Evolutionary conservation across 2,888 invertebrate species (phyloP).

Genomic region (Hydrotaea diabolus): DNA sequence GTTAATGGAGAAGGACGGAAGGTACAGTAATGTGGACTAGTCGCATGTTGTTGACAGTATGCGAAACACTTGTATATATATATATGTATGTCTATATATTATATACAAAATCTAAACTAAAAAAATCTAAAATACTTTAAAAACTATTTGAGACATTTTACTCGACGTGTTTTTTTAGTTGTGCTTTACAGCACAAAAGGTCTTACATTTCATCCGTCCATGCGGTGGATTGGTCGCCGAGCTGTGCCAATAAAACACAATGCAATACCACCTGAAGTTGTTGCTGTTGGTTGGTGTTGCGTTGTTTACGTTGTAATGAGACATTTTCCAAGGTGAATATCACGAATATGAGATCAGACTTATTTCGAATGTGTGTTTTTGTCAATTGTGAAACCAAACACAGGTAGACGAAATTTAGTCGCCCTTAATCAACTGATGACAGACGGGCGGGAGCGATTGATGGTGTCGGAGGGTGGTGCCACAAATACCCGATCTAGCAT

Average conservation of each 20-base stretch:
- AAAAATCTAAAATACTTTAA: slow-evolving; percentile 27
- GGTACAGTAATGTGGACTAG: background rate
- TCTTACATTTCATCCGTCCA: background rate
- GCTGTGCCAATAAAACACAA: background rate
- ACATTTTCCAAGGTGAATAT: slow-evolving; percentile 28
- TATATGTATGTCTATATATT: background rate
- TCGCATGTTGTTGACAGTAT: background rate
- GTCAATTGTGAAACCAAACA: background rate
- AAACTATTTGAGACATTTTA: slow-evolving; percentile 33
- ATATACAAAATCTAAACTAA: background rate
- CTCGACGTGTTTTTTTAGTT: slow-evolving; percentile 30
- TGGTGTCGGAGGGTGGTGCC: too few species aligned
- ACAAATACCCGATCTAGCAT: too few species aligned
- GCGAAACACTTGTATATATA: background rate
- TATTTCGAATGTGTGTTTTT: background rate
- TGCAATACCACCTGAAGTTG: background rate
- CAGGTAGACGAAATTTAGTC: too few species aligned
- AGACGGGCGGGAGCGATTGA: too few species aligned
- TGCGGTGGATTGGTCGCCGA: background rate
- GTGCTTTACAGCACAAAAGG: background rate
- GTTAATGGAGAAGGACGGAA: too few species aligned
- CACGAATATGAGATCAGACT: background rate
- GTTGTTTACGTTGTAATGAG: slow-evolving; percentile 9
- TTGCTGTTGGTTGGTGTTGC: too few species aligned
- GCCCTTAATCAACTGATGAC: too few species aligned